Conservation (phyloP, 2,888 invertebrate species). For the Taphrorychus bicolor region DNA sequence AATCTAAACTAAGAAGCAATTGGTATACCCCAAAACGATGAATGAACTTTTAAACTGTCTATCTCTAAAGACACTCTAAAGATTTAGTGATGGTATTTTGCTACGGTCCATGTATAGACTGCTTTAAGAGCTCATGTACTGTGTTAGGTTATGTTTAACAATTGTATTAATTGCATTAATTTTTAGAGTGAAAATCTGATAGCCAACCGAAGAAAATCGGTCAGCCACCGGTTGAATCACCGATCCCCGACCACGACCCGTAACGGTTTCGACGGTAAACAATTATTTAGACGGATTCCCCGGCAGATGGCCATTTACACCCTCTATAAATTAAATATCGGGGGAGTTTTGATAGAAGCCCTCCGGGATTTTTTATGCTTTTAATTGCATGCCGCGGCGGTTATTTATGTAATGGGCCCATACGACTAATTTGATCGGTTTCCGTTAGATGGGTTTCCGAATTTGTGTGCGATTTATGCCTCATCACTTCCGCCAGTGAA, state of each 20-base stretch:
- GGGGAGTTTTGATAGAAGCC: constrained; percentile 47
- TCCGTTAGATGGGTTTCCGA: constrained; percentile 46
- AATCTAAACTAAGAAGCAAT: too few relatives aligned
- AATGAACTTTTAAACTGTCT: too few relatives aligned
- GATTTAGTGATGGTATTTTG: too few relatives aligned
- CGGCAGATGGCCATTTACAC: constrained; percentile 53
- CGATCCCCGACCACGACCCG: constrained; percentile 27
- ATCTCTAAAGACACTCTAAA: too few relatives aligned
- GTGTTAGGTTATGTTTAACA: too few relatives aligned
- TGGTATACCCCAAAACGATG: too few relatives aligned
- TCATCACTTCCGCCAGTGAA: constrained; percentile 31
- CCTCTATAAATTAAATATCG: constrained; percentile 48
- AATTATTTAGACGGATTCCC: constrained; percentile 54
- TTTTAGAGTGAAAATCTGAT: too few relatives aligned
- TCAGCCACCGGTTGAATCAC: constrained; percentile 37
- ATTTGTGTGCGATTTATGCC: constrained; percentile 32
- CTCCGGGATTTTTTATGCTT: constrained; percentile 46
- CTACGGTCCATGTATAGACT: too few relatives aligned
- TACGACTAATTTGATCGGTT: constrained; percentile 45
- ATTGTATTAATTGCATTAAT: too few relatives aligned
- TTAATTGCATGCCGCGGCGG: constrained; percentile 43
- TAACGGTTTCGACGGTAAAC: constrained; percentile 51
- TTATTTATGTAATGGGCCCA: constrained; percentile 38
- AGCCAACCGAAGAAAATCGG: constrained; percentile 11
- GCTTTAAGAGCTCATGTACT: too few relatives aligned